Conservation (phyloP, 2,888 invertebrate species). For the Mechanitis messenoides region DNA sequence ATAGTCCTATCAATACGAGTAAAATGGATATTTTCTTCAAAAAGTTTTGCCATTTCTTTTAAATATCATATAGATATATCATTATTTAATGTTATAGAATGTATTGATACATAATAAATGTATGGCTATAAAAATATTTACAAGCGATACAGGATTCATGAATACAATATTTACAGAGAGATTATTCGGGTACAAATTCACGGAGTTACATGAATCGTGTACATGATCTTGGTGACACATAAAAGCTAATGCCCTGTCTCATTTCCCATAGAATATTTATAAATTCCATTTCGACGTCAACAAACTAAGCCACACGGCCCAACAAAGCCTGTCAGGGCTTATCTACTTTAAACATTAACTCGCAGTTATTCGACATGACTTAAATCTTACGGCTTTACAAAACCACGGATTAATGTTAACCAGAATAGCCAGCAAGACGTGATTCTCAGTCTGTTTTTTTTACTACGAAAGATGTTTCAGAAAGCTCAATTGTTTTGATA, state of each 20-base stretch:
- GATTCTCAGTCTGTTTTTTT: slow-evolving; percentile 17
- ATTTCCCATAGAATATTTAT: slow-evolving; percentile 22
- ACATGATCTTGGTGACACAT: slow-evolving; percentile 6
- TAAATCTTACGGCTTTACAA: slow-evolving; percentile 26
- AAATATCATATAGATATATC: too few relatives aligned
- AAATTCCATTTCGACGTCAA: slow-evolving; percentile 20
- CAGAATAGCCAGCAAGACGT: slow-evolving; percentile 12
- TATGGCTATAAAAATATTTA: background rate
- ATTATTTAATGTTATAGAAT: too few relatives aligned
- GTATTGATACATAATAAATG: background rate
- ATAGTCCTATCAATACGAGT: background rate
- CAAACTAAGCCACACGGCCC: slow-evolving; percentile 26
- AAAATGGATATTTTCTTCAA: background rate
- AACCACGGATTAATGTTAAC: slow-evolving; percentile 29
- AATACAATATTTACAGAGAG: background rate
- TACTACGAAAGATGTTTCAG: slow-evolving; percentile 1
- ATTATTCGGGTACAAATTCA: background rate
- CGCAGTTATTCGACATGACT: slow-evolving; percentile 28
- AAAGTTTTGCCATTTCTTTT: background rate
- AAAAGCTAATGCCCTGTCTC: slow-evolving; percentile 10
- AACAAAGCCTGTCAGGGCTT: slow-evolving; percentile 27
- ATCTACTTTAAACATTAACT: slow-evolving; percentile 31
- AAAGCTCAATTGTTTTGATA: background rate
- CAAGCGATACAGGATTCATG: background rate
- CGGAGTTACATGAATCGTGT: background rate